phyloP scores from a whole-genome alignment of 1,140 invertebrate species.

The Kradibia gibbosae region DNA sequence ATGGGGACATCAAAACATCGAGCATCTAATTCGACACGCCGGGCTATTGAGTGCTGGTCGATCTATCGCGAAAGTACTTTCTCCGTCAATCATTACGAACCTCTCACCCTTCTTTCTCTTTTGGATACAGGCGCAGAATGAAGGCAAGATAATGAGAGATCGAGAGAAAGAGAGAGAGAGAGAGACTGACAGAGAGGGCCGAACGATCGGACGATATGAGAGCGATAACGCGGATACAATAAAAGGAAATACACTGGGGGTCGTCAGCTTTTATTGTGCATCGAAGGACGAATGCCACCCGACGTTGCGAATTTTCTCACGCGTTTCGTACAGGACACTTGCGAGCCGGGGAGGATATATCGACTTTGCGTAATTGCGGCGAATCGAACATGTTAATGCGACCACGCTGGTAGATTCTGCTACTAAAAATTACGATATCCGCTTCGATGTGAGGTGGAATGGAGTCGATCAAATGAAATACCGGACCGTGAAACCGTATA shows the following conservation, averaged over 20 bases:
- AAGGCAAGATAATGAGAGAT: too few relatives aligned
- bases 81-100: conserved; percentile 40
- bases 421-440: conserved; percentile 31
- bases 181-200: too few relatives aligned
- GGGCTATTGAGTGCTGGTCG: conserved; percentile 33
- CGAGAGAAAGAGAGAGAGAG: too few relatives aligned
- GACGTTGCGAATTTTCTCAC: conserved; percentile 51
- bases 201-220: conserved; percentile 45
- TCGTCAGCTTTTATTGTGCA: conserved; percentile 32
- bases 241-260: conserved; percentile 46
- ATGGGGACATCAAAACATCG: conserved; percentile 33
- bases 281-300: background rate
- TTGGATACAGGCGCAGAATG: too few relatives aligned
- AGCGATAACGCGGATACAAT: conserved; percentile 50
- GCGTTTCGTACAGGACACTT: conserved; percentile 26
- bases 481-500: background rate
- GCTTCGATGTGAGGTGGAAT: background rate
- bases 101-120: conserved; percentile 14
- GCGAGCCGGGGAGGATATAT: conserved; percentile 11
- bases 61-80: conserved; percentile 32
- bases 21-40: conserved; percentile 26
- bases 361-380: conserved; percentile 45
- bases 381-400: conserved; percentile 45
- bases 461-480: background rate
- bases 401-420: background rate